Base-by-base conservation (phyloP, 2,888 invertebrate genomes). In the Drosophila nr. perissopoda region DNA sequence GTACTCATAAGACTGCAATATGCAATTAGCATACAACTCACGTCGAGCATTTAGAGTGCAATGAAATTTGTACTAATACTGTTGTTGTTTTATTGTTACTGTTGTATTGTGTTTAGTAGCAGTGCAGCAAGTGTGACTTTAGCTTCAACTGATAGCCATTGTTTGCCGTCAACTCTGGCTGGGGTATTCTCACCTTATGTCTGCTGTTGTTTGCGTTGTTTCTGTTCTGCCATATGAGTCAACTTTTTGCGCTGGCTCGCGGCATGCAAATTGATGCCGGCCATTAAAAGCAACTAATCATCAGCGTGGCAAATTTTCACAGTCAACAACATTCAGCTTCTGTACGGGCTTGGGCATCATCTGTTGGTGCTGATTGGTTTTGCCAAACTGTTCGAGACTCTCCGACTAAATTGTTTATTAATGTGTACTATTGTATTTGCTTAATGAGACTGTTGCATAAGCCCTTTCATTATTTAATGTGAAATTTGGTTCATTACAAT, bases 21-120 rank as follows among this genome's bases (percentile, higher is more conserved):
- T 59, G 78, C 67, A 77, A 89, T 87, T 89, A 78, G 77, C 83
- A 89, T 79, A 77, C 90, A 85, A 85, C 74, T 79, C 87, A 89
- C 88, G 87, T 87, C 78, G 69, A 59, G 58, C 53, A 73, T 71
- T 75, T 75, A 60, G 69, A 85, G 65, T 75, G 81, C 73, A 78
- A 82, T 86, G 73, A 74, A 83, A 79, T 83, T 78, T 66, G 72
- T 76, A 75, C 78, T 81, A 85, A 81, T 72, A 82, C 71, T 73
- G 63, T 78, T 69, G 60, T 69, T 80, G 69, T 58, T 36, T 36
- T 57, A 11, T 33, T 54, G 38, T 64, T 31, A 29, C 49, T 58
- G 48, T 49, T 60, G 45, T 67, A 42, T 56, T 60, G 51, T 49
- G 65, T 40, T 69, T 73, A 64, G 61, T 66, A 69, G 4, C 16